Conservation (phyloP, 2,797 vertebrate genomes). For the Vultur gryphus region DNA sequence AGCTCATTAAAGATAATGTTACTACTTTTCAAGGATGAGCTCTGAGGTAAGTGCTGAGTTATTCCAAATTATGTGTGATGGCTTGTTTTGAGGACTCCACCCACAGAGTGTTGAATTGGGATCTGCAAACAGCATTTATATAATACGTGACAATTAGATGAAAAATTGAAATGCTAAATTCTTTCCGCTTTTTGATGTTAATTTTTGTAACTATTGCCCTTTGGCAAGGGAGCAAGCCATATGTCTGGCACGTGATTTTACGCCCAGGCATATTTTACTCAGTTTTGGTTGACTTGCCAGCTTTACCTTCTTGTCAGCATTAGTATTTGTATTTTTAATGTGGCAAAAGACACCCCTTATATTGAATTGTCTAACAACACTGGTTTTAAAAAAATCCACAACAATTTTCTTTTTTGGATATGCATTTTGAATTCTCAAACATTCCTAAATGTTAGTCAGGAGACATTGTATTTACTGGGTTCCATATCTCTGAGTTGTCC, state of each 20-base stretch:
- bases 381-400: not conserved
- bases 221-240: not conserved
- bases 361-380: not conserved
- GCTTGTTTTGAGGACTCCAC: slow-evolving; percentile 54
- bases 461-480: not conserved
- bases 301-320: not conserved
- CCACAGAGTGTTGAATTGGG: slow-evolving; percentile 15
- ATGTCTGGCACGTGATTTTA: not conserved
- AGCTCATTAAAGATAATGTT: slow-evolving; percentile 38
- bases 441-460: not conserved
- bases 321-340: not conserved
- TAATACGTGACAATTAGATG: slow-evolving; percentile 20
- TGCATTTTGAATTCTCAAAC: not conserved
- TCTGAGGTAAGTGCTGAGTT: slow-evolving; percentile 54
- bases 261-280: not conserved
- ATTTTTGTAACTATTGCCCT: slow-evolving; percentile 13
- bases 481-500: not conserved
- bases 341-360: not conserved
- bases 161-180: slow-evolving; percentile 30
- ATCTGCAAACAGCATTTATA: slow-evolving; percentile 24
- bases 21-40: slow-evolving; percentile 27
- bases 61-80: slow-evolving; percentile 54
- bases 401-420: not conserved
- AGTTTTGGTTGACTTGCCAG: not conserved
- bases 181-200: slow-evolving; percentile 22